These are phyloP conservation scores for Furnarius figulus DNA, from an alignment of 2,113 vertebrate genomes.

Conservation along the genomic window DNA sequence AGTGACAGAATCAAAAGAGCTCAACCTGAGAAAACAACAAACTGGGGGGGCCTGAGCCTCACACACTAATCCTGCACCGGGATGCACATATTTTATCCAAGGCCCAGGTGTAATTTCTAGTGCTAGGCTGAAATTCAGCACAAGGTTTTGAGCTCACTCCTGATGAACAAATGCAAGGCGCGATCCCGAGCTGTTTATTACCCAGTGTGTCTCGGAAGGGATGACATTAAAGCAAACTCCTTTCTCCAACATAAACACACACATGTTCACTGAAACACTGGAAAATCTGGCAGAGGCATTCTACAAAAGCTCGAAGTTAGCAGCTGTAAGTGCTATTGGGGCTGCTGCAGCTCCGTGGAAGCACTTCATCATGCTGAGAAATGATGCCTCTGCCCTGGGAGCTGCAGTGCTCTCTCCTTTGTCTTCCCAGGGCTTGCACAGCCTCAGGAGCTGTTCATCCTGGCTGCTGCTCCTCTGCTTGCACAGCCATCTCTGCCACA, in stretches of 20 bases:
- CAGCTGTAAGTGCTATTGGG: constrained; percentile 35
- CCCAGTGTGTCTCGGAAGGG: neutral
- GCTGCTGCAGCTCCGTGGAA: neutral
- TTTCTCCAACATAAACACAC: constrained; percentile 26
- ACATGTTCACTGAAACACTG: neutral
- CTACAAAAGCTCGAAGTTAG: neutral
- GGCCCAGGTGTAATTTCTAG: neutral
- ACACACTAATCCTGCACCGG: neutral
- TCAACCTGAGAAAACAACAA: constrained; percentile 17
- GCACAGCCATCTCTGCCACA: neutral
- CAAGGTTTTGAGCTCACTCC: neutral
- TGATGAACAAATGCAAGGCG: neutral
- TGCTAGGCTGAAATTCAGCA: neutral
- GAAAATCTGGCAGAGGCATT: constrained; percentile 40
- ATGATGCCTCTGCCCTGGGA: neutral
- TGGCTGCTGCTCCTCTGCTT: neutral
- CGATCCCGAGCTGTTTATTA: constrained; percentile 34
- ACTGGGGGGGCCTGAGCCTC: neutral
- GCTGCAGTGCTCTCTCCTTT: neutral
- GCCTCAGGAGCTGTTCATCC: neutral
- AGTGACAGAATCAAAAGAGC: constrained; percentile 29
- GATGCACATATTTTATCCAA: neutral
- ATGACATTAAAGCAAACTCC: constrained; percentile 30
- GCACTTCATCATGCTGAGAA: constrained; percentile 32
- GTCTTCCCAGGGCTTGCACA: neutral